Percentiles rank a stretch among this genome's conserved stretches.
Evolutionary conservation across 2,113 vertebrate genomes (phyloP).

Genomic region (Notarius quadriscutis): DNA sequence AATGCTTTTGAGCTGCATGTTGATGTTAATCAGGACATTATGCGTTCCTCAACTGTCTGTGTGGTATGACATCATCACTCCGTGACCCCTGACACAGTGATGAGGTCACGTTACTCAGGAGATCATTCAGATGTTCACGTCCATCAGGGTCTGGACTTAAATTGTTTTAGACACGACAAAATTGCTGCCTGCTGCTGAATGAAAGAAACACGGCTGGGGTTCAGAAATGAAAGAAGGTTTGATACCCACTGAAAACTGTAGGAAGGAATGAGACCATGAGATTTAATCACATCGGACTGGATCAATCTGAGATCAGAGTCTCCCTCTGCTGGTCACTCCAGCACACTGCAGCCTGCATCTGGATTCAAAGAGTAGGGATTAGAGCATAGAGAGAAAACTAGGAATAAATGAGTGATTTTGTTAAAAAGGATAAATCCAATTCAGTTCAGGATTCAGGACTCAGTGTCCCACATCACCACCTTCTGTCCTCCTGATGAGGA

Average conservation of each 20-base stretch:
- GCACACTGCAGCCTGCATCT: background rate
- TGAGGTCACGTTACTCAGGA: background rate
- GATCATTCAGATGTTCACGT: slow-evolving; percentile 3
- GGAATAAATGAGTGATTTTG: too few relatives aligned
- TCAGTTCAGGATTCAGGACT: too few relatives aligned
- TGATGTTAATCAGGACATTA: background rate
- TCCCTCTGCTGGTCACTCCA: slow-evolving; percentile 1
- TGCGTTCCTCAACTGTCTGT: background rate
- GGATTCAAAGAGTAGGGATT: too few relatives aligned
- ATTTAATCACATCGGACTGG: background rate
- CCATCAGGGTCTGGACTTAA: background rate
- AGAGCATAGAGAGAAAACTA: too few relatives aligned
- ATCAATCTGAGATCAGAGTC: background rate
- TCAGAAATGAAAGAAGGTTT: background rate
- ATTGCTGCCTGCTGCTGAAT: slow-evolving; percentile 8
- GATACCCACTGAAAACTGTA: background rate
- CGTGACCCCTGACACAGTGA: background rate
- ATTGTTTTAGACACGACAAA: background rate
- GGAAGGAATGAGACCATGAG: background rate
- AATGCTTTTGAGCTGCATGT: background rate
- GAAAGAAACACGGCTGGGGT: background rate
- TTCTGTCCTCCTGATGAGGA: too few relatives aligned
- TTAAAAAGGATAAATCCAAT: too few relatives aligned
- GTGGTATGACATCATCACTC: slow-evolving; percentile 16
- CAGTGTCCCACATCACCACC: too few relatives aligned